Base-by-base conservation (phyloP, 2,113 vertebrate genomes). In the Brachionichthys hirsutus region DNA sequence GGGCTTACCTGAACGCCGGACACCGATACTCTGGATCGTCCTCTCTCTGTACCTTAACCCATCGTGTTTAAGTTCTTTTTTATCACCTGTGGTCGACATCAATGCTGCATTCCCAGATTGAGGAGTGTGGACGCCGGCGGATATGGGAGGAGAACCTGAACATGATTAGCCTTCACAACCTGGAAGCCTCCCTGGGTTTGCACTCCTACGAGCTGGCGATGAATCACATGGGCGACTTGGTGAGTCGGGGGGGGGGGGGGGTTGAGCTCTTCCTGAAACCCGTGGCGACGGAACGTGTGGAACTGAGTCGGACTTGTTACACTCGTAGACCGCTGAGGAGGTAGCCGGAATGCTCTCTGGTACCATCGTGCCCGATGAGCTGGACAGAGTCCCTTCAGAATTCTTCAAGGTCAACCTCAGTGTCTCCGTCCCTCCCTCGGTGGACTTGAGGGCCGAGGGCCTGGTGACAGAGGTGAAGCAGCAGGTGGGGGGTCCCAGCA, bases 181-280 rank as follows among this genome's bases (percentile, higher is more conserved):
- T 95, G 60, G 94, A 96, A 70, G 53, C 87, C 0, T 92, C 92
- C 0, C 73, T 94, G 84, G 93, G 92, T 12, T 70, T 94, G 9
- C 92, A 88, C 52, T 89, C 91, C 4, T 94, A 92, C 2, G 79
- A 92, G 15, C 55, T 95, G 61, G 90, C 75, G 10, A 94, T 95
- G 91, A 96, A 95, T 83, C 91, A 94, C 80, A 43, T 94, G 22
- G 93, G 71, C 13, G 94, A 94, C 69, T 85, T 93, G 93, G 94
- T 95, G 56, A 73, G 61, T 4, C 9, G 11, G 4, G 24, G 4
- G 4, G 24, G 24, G 4, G n/a, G n/a, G n/a, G n/a, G n/a, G n/a
- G n/a, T n/a, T n/a, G n/a, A n/a, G 8, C 24, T 30, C 6, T 3
- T 30, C 8, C 24, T 30, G 4, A 30, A 30, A 30, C 24, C 24